Evolutionary conservation across 2,113 vertebrate species (phyloP).

Genomic region (Gavialis gangeticus): DNA sequence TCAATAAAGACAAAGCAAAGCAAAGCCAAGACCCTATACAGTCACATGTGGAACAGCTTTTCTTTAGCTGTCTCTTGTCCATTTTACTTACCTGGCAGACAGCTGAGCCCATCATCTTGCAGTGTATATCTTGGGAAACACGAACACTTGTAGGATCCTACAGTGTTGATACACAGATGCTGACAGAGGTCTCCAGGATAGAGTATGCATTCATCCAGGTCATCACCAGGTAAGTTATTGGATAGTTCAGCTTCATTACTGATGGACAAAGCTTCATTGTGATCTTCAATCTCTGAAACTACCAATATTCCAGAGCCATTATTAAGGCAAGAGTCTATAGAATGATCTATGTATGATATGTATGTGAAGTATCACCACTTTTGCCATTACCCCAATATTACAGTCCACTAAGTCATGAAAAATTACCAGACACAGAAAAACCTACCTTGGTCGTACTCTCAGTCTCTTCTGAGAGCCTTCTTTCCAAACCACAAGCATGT

Average conservation of each 20-base stretch:
- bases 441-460: not conserved
- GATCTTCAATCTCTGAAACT: conserved; percentile 85
- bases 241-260: conserved; percentile 79
- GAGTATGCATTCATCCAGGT: conserved; percentile 86
- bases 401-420: fast-evolving
- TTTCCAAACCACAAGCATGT: not conserved
- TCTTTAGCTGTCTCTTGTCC: not conserved
- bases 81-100: conserved; percentile 83
- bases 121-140: conserved; percentile 88
- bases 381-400: not conserved
- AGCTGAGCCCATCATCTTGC: conserved; percentile 87
- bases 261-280: conserved; percentile 86
- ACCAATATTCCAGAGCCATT: conserved; percentile 11
- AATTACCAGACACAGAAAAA: not conserved
- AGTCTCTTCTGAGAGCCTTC: not conserved
- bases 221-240: conserved; percentile 80
- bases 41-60: not conserved
- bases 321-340: not conserved
- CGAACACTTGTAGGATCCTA: conserved; percentile 88
- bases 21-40: fast-evolving
- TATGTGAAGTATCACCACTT: no score
- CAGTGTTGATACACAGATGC: conserved; percentile 86
- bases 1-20: not conserved
- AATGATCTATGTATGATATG: not conserved
- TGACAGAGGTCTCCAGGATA: conserved; percentile 83